Percentiles rank a stretch among this genome's conserved stretches.
Evolutionary conservation across 1,140 invertebrate genomes (phyloP).

Genomic region (Popillia japonica): DNA sequence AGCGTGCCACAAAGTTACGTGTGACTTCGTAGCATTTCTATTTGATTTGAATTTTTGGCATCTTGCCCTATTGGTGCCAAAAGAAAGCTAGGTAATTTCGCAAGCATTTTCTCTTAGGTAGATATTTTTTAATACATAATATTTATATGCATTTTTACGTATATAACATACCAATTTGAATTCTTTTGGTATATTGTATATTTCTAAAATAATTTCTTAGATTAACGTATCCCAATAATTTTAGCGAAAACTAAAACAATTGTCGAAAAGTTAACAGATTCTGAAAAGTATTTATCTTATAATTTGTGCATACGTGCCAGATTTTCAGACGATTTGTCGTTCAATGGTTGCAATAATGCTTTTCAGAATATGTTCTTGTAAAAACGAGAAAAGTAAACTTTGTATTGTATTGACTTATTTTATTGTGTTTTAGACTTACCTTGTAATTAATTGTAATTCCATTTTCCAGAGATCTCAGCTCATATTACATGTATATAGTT

Average conservation of each 20-base stretch:
- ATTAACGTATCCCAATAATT: not conserved
- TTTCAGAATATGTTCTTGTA: constrained; percentile 2
- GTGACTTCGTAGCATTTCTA: constrained; percentile 15
- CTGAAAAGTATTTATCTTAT: not conserved
- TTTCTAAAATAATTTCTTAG: constrained; percentile 13
- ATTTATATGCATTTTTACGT: constrained; percentile 29
- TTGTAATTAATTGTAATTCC: constrained; percentile 54
- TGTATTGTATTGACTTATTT: constrained; percentile 35
- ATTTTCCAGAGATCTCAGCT: constrained; percentile 56
- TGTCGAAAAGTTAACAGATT: not conserved
- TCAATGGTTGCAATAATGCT: not conserved
- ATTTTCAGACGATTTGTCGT: not conserved
- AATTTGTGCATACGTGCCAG: not conserved
- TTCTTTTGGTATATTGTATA: constrained; percentile 3
- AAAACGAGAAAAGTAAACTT: not conserved
- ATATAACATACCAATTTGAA: constrained; percentile 18
- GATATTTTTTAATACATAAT: constrained; percentile 26
- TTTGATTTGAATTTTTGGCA: constrained; percentile 14
- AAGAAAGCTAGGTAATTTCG: not conserved
- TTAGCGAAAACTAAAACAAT: not conserved
- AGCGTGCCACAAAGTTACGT: too few species aligned
- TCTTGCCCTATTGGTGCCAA: constrained; percentile 7
- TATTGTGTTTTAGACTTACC: constrained; percentile 29
- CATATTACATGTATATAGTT: constrained; percentile 55
- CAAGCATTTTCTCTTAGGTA: constrained; percentile 25